Evolutionary conservation across 2,888 invertebrate genomes (phyloP).

Genomic region (Lissonota sp.): DNA sequence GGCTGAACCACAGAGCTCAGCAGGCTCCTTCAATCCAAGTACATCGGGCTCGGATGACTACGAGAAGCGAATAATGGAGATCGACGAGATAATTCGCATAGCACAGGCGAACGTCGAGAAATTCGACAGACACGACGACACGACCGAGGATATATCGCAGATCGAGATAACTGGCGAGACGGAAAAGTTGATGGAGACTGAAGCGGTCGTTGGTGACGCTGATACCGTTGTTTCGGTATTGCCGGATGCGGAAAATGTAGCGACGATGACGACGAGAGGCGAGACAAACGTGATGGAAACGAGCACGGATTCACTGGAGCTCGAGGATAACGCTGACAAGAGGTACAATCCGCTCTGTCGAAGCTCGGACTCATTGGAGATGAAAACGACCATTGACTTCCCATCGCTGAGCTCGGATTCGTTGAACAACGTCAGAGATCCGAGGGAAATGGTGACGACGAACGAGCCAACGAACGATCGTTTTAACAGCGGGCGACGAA

Average conservation of each 20-base stretch:
- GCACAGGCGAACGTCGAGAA: constrained; percentile 88
- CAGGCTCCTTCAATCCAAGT: constrained; percentile 83
- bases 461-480: constrained; percentile 69
- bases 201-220: constrained; percentile 35
- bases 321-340: constrained; percentile 81
- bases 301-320: constrained; percentile 88
- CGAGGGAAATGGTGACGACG: constrained; percentile 70
- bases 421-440: constrained; percentile 79
- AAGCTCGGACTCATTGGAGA: constrained; percentile 89
- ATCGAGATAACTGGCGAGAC: constrained; percentile 76
- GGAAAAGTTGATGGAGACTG: constrained; percentile 49
- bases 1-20: constrained; percentile 72
- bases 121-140: constrained; percentile 86
- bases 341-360: constrained; percentile 85
- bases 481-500: constrained; percentile 76
- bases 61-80: constrained; percentile 88
- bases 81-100: constrained; percentile 88
- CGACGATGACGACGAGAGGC: constrained; percentile 63
- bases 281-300: constrained; percentile 86
- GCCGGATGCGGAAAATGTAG: too few species aligned
- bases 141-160: constrained; percentile 85
- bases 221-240: too few species aligned
- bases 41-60: constrained; percentile 87
- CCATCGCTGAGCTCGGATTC: constrained; percentile 82
- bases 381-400: constrained; percentile 84